Evolutionary conservation across 1,140 invertebrate species (phyloP).

Genomic region (Diabrotica undecimpunctata): DNA sequence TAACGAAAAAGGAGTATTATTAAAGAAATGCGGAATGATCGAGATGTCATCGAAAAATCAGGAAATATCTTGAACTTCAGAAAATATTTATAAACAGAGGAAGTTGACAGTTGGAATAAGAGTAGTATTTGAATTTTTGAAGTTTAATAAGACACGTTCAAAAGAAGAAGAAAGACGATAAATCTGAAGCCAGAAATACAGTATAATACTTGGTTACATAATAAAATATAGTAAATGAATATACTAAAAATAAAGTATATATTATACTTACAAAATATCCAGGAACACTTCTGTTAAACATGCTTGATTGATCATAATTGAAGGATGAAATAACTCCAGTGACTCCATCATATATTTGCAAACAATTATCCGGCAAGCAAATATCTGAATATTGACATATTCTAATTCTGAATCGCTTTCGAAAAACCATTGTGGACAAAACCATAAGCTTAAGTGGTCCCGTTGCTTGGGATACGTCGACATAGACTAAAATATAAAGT

Average conservation of each 20-base stretch:
- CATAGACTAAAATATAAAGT: slow-evolving; percentile 59
- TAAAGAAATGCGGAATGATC: too few relatives aligned
- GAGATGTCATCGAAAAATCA: too few relatives aligned
- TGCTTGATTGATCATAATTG: slow-evolving; percentile 61
- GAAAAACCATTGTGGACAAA: slow-evolving; percentile 54
- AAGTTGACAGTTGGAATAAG: too few relatives aligned
- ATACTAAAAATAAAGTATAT: not conserved
- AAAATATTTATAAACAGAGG: too few relatives aligned
- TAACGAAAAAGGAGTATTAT: too few relatives aligned
- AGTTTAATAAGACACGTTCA: too few relatives aligned
- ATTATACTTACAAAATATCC: slow-evolving; percentile 54
- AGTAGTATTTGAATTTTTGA: too few relatives aligned
- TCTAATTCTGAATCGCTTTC: slow-evolving; percentile 62
- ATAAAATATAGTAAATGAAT: too few relatives aligned
- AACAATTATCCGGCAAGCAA: slow-evolving; percentile 52
- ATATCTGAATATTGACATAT: slow-evolving; percentile 53
- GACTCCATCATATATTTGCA: slow-evolving; percentile 63
- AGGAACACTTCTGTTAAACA: slow-evolving; percentile 52
- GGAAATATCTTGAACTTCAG: too few relatives aligned
- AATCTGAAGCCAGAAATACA: too few relatives aligned
- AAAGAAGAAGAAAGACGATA: too few relatives aligned
- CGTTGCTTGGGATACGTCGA: slow-evolving; percentile 60
- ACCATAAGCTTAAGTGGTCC: slow-evolving; percentile 64
- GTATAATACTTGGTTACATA: too few relatives aligned
- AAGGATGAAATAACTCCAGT: slow-evolving; percentile 65